Evolutionary conservation across 2,113 vertebrate species (phyloP).

Genomic region (Phocoena phocoena): DNA sequence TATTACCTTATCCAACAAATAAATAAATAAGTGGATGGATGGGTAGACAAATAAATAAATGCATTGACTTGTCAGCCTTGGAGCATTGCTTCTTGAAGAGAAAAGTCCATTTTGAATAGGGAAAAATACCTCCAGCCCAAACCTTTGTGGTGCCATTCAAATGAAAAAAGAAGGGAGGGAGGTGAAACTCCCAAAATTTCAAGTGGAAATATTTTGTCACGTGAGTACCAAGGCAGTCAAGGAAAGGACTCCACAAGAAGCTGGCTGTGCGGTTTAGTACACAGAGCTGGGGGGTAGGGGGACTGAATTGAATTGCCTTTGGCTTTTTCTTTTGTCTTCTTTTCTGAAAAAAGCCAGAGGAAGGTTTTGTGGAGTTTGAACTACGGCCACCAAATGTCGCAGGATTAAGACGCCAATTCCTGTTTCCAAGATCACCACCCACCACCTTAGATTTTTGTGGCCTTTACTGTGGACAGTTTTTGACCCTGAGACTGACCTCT

Average conservation of each 20-base stretch:
- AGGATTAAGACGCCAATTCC: slow-evolving; percentile 71
- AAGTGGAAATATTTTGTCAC: slow-evolving; percentile 51
- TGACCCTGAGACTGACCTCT: slow-evolving; percentile 27
- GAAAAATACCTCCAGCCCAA: slow-evolving; percentile 38
- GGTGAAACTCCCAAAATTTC: slow-evolving; percentile 8
- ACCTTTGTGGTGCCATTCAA: neutral
- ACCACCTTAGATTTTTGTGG: slow-evolving; percentile 62
- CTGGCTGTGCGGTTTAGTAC: neutral
- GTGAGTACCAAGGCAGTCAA: neutral
- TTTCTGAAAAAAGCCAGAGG: slow-evolving; percentile 62
- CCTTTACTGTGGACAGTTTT: slow-evolving; percentile 36
- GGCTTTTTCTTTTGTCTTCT: neutral
- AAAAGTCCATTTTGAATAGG: slow-evolving; percentile 61
- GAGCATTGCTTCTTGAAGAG: slow-evolving; percentile 57
- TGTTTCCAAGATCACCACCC: slow-evolving; percentile 64
- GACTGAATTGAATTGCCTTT: slow-evolving; percentile 50
- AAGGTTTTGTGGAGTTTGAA: slow-evolving; percentile 66
- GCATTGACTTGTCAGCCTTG: slow-evolving; percentile 47
- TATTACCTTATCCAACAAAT: slow-evolving; percentile 87
- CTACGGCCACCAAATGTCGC: slow-evolving; percentile 80
- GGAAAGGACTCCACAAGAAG: neutral
- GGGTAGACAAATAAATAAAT: slow-evolving; percentile 63
- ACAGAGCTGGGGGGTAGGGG: neutral
- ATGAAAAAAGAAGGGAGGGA: neutral
- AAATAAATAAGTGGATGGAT: slow-evolving; percentile 85